These are phyloP conservation scores for Phrixothrix hirtus DNA, from an alignment of 2,888 invertebrate genomes.

Conservation along the genomic window DNA sequence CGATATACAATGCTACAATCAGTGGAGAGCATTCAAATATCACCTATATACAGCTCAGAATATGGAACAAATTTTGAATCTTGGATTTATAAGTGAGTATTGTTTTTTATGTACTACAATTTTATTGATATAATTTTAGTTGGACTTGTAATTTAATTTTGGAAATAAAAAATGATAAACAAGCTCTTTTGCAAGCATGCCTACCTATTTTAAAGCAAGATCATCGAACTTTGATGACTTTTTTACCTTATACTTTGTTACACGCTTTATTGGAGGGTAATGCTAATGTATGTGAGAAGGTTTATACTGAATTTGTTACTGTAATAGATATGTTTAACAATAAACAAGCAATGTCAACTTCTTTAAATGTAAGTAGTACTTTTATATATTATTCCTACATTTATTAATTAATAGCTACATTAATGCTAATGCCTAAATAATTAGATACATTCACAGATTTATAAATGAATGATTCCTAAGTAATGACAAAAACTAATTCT, in stretches of 20 bases:
- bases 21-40: conserved; percentile 55
- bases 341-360: conserved; percentile 35
- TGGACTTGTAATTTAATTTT: conserved; percentile 75
- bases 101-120: conserved; percentile 1
- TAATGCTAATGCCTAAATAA: too few species aligned
- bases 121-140: conserved; percentile 47
- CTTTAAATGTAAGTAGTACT: conserved; percentile 44
- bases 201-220: conserved; percentile 77
- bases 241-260: conserved; percentile 74
- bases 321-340: conserved; percentile 55
- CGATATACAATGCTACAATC: conserved; percentile 58
- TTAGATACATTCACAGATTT: too few species aligned
- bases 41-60: conserved; percentile 70
- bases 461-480: too few species aligned
- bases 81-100: conserved; percentile 73
- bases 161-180: conserved; percentile 63
- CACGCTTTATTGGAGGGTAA: conserved; percentile 64
- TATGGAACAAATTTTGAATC: conserved; percentile 69
- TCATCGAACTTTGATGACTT: conserved; percentile 70
- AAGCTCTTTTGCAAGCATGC: conserved; percentile 68
- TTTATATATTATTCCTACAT: too few species aligned
- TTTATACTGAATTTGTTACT: conserved; percentile 62
- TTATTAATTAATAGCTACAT: too few species aligned
- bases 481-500: too few species aligned
- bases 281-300: conserved; percentile 52